A percentile compares a stretch with the other conserved stretches of the same genome.
Evolutionary conservation across 2,888 invertebrate genomes (phyloP).

Genomic region (Cryptocheilus praepositus): DNA sequence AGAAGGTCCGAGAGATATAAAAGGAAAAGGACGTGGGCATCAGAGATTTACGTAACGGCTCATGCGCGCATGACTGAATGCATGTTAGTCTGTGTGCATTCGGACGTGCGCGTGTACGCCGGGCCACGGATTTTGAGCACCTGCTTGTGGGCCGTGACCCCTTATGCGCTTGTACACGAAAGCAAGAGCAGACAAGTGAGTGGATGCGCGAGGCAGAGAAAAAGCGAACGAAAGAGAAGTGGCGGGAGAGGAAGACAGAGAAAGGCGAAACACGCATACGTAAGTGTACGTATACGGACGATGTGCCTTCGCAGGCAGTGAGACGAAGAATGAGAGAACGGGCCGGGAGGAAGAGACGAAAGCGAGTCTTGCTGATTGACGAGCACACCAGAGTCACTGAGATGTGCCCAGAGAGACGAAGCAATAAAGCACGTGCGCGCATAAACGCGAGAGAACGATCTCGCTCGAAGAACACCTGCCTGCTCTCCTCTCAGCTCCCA

Average conservation of each 20-base stretch:
- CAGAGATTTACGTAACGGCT: constrained; percentile 62
- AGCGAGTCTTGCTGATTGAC: constrained; percentile 69
- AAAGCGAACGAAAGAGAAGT: constrained; percentile 21
- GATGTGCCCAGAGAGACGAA: constrained; percentile 58
- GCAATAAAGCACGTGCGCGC: constrained; percentile 72
- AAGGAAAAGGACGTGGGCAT: constrained; percentile 30
- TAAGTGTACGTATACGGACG: neutral
- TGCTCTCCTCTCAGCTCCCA: constrained; percentile 21
- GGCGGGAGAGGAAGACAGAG: neutral
- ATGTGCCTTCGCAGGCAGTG: neutral
- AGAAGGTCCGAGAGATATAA: constrained; percentile 21
- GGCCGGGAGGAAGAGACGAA: constrained; percentile 25
- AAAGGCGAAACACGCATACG: neutral
- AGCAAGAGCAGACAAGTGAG: neutral
- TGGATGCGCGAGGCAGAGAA: constrained; percentile 4
- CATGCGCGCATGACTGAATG: constrained; percentile 55
- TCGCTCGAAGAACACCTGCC: constrained; percentile 65
- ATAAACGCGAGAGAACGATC: constrained; percentile 68
- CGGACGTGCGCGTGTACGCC: constrained; percentile 40
- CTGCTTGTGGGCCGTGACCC: constrained; percentile 66
- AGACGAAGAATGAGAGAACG: constrained; percentile 5
- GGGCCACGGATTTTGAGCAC: constrained; percentile 58
- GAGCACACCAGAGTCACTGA: constrained; percentile 66
- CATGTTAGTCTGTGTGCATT: constrained; percentile 53
- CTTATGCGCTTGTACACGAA: constrained; percentile 31